Base-by-base conservation (phyloP, 2,113 vertebrate genomes). In the Serilophus lunatus region DNA sequence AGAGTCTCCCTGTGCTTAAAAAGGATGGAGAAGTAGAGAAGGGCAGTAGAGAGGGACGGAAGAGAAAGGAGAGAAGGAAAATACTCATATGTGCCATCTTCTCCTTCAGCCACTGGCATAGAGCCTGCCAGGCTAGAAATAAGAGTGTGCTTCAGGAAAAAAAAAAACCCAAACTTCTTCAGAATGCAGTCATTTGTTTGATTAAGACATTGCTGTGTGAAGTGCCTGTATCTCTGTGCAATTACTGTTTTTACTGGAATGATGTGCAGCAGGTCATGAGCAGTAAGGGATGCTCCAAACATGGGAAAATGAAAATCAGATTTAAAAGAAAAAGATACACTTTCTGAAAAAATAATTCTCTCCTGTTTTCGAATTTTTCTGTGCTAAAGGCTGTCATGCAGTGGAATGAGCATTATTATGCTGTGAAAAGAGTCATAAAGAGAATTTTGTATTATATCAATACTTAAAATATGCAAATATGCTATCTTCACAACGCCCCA, bases 381-480 rank as follows among this genome's bases (percentile, higher is more conserved):
- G 9, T 56, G 78, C 56, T 86, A 92, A 86, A 85, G 51, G 70
- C 90, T 92, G 95, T 85, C 86, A 82, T 78, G 54, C 66, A 64
- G 77, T 53, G 74, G 76, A 88, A 88, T 40, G 38, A 87, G 49
- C 88, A 94, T 96, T 85, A 90, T 95, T 86, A 87, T 87, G 66
- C 90, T 74, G 65, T 95, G 94, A 95, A 94, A 93, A 88, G 91
- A 96, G 80, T 80, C 80, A 91, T 90, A 91, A 96, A 96, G 93
- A 85, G 85, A 95, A 96, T 95, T 95, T 88, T 94, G 88, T 95
- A 81, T 95, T 94, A 93, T 90, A 94, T 92, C 93, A 96, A 92
- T 95, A 94, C 94, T 95, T 95, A 76, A 97, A 96, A 97, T 96
- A 97, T 95, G 93, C 92, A 95, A 95, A 96, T 93, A 91, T n/a